A percentile compares a stretch with the other conserved stretches of the same genome.
These are phyloP conservation scores for Smithornis capensis DNA, from an alignment of 2,113 vertebrate genomes.

Conservation along the genomic window DNA sequence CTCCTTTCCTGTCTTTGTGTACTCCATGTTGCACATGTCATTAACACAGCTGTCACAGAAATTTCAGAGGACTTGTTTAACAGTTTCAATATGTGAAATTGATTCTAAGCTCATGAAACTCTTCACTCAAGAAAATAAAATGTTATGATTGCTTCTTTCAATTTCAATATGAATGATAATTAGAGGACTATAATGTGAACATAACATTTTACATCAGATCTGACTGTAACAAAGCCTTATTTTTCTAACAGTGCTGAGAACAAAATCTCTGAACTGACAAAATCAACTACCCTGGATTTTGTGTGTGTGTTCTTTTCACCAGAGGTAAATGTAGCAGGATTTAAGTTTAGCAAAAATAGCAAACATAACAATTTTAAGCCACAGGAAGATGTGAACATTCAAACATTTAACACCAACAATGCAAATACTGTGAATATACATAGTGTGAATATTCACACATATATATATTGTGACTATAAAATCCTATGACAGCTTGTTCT, in stretches of 20 bases:
- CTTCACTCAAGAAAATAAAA: not conserved
- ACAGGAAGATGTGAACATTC: not conserved
- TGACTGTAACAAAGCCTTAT: too few species aligned
- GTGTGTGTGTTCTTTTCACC: not conserved
- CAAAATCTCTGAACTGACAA: not conserved
- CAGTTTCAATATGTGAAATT: not conserved
- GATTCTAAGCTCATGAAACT: not conserved
- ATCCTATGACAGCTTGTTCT: not conserved
- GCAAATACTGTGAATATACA: not conserved
- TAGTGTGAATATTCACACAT: not conserved
- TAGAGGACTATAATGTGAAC: not conserved
- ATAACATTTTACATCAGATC: not conserved
- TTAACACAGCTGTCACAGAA: not conserved
- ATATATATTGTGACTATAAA: not conserved
- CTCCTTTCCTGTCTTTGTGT: not conserved
- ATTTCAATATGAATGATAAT: not conserved
- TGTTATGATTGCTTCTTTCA: not conserved
- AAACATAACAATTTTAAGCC: not conserved
- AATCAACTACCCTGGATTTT: fast-evolving
- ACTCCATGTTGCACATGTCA: fast-evolving
- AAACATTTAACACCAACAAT: not conserved
- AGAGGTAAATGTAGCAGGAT: not conserved
- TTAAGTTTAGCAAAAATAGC: not conserved
- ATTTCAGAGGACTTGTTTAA: too few species aligned
- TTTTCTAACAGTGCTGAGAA: not conserved